Conservation (phyloP, 2,888 invertebrate species). For the Melieria crassipennis region DNA sequence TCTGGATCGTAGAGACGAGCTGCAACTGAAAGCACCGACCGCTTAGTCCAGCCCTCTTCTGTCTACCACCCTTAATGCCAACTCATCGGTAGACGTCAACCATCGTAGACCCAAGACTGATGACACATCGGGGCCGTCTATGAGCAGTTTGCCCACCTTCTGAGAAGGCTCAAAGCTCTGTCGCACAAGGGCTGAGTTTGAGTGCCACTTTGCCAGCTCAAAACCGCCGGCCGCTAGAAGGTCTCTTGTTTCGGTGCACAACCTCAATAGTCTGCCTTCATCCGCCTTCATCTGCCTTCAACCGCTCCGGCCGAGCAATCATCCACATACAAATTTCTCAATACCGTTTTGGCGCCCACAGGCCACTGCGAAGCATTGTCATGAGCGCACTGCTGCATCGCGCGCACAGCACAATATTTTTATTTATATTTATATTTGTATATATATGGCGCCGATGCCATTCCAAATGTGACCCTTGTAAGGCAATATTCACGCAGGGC, state of each 20-base stretch:
- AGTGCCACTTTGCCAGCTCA: slow-evolving; percentile 12
- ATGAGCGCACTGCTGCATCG: slow-evolving; percentile 17
- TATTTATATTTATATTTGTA: too few relatives aligned
- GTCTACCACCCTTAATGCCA: too few relatives aligned
- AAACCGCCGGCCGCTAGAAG: slow-evolving; percentile 16
- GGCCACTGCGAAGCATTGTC: slow-evolving; percentile 15
- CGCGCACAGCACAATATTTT: slow-evolving; percentile 7
- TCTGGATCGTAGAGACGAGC: slow-evolving; percentile 3
- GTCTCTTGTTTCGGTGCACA: slow-evolving; percentile 7
- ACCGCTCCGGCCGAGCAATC: slow-evolving; percentile 20
- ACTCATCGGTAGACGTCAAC: too few relatives aligned
- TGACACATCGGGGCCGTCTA: too few relatives aligned
- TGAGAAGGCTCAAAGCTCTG: too few relatives aligned
- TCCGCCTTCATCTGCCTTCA: too few relatives aligned
- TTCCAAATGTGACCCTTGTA: slow-evolving; percentile 4
- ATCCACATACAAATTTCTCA: slow-evolving; percentile 19
- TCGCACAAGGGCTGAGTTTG: neutral
- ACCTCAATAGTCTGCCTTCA: neutral
- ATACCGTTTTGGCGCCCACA: slow-evolving; percentile 2
- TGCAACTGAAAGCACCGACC: too few relatives aligned
- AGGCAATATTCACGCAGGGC: slow-evolving; percentile 15
- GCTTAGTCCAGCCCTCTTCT: too few relatives aligned
- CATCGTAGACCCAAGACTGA: too few relatives aligned
- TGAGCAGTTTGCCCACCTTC: too few relatives aligned
- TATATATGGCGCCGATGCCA: slow-evolving; percentile 1